These are phyloP conservation scores for Miltochrista miniata DNA, from an alignment of 2,888 invertebrate genomes.

Conservation along the genomic window DNA sequence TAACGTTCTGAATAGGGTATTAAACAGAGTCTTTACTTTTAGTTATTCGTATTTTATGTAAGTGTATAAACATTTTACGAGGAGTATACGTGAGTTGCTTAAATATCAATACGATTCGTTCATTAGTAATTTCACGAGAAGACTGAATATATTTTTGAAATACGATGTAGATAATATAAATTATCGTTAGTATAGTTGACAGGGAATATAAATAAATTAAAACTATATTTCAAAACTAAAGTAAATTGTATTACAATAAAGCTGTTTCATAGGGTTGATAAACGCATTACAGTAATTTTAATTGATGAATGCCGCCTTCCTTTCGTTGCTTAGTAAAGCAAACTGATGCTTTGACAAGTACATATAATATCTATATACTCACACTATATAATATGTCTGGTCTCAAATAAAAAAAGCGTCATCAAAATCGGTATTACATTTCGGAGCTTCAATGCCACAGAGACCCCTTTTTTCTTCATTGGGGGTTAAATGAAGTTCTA, in stretches of 20 bases:
- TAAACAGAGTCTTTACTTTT: constrained; percentile 64
- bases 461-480: background rate
- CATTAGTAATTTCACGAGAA: constrained; percentile 35
- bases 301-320: too few species aligned
- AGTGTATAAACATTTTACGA: constrained; percentile 68
- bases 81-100: constrained; percentile 64
- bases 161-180: too few species aligned
- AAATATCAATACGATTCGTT: constrained; percentile 54
- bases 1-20: constrained; percentile 56
- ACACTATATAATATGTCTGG: too few species aligned
- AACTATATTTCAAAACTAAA: background rate
- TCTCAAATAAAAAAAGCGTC: too few species aligned
- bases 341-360: too few species aligned
- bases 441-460: too few species aligned
- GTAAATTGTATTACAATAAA: too few species aligned
- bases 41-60: constrained; percentile 63
- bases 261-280: too few species aligned
- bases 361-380: too few species aligned
- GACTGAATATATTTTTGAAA: constrained; percentile 20
- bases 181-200: background rate
- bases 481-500: background rate
- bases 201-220: background rate
- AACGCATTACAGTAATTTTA: too few species aligned
- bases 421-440: too few species aligned
- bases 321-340: too few species aligned